Evolutionary conservation across 2,888 invertebrate genomes (phyloP).

Genomic region (Tetranychus piercei): DNA sequence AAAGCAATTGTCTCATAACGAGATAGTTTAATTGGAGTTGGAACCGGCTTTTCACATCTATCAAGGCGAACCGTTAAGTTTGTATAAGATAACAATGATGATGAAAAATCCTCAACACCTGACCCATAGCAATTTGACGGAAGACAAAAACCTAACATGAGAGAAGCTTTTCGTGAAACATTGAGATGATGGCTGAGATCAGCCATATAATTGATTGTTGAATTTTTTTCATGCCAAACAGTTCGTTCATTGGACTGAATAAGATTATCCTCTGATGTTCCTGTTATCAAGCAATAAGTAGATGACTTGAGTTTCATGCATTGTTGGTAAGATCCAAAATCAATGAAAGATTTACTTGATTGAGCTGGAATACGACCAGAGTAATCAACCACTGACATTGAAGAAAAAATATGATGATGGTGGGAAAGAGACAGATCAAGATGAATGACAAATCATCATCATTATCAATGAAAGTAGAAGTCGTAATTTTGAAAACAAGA

Average conservation of each 20-base stretch:
- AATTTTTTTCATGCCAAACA: background rate
- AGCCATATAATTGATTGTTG: background rate
- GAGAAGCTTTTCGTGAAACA: background rate
- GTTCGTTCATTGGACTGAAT: background rate
- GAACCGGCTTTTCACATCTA: background rate
- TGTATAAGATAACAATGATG: background rate
- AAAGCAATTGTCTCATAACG: background rate
- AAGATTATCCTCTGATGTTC: background rate
- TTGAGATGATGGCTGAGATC: background rate
- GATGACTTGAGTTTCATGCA: background rate
- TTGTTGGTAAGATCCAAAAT: background rate
- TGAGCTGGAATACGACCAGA: background rate
- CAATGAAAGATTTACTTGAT: constrained; percentile 1
- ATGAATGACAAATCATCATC: background rate
- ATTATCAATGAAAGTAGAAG: background rate
- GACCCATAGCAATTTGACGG: background rate
- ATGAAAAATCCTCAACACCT: background rate
- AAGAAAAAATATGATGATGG: too few species aligned
- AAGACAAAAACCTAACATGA: background rate
- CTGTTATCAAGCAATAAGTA: background rate
- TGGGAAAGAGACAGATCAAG: too few species aligned
- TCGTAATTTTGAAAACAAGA: background rate
- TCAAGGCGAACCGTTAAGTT: background rate
- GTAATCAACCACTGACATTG: background rate
- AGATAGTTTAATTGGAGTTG: background rate